Evolutionary conservation across 2,888 invertebrate genomes (phyloP), one percentile per base, ranked within the genome.

Genomic region (Oegoconia quadripuncta): DNA sequence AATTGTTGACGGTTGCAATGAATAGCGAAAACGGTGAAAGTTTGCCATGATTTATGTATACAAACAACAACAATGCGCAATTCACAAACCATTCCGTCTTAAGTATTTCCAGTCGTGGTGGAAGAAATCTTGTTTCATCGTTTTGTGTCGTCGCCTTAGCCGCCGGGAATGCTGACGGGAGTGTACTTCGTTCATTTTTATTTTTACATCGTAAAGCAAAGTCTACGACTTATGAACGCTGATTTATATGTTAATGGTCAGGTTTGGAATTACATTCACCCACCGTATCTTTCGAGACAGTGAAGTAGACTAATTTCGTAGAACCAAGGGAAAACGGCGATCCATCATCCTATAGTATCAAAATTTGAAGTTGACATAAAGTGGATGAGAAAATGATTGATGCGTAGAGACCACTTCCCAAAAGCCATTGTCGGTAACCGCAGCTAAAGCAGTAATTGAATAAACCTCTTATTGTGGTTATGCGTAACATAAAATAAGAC

Each of bases 321-420:
- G 59, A 55, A 50, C 44, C 44, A 46, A 47, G 54, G 55, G 49
- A 61, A 62, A 59, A 27, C 57, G 64, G 65, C 59, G 69, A 81
- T 86, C 83, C 71, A 86, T 86, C 84, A 84, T 64, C 52, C 47
- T 58, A n/a, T n/a, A 62, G 64, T 76, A 84, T 83, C 82, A 81
- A 82, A 84, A 79, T 81, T 83, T 76, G 75, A 80, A 78, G 80
- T 77, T 77, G 83, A 84, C 82, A 77, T 64, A 75, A 77, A 83
- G 79, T 84, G 77, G 80, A 84, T 78, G 79, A 77, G 79, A 75
- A 74, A 74, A 79, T 84, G 86, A 86, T 86, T 82, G 80, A 86
- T 86, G 80, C 58, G 63, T 54, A 55, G 61, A n/a, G n/a, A 58
- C 66, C 69, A 71, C 66, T 73, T 66, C 67, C 64, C 52, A 49